These are phyloP conservation scores for Turnix velox DNA, from an alignment of 2,113 vertebrate species.

Conservation along the genomic window DNA sequence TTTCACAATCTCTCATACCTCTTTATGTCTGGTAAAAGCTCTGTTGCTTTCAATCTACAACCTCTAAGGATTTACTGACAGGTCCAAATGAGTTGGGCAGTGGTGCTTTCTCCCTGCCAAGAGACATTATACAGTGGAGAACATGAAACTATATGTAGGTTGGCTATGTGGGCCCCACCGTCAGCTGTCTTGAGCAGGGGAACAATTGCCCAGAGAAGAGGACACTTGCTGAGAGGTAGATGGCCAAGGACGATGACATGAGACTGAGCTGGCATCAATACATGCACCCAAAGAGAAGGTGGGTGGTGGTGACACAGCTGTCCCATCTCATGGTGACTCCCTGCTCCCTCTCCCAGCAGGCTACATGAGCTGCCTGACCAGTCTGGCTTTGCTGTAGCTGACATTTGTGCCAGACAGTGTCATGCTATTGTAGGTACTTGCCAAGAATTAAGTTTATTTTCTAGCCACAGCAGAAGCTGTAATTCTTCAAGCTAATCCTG, in stretches of 20 bases:
- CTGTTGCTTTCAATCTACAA: background rate
- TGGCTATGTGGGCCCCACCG: background rate
- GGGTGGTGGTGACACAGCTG: accelerated
- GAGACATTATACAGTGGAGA: background rate
- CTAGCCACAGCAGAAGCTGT: background rate
- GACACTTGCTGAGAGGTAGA: accelerated
- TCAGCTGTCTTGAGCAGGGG: background rate
- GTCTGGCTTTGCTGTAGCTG: background rate
- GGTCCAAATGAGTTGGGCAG: background rate
- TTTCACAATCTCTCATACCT: background rate
- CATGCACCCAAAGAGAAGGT: accelerated
- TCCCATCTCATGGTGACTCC: background rate
- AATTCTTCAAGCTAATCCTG: background rate
- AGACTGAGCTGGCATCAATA: background rate
- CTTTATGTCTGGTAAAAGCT: background rate
- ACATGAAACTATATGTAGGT: background rate
- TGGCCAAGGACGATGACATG: background rate
- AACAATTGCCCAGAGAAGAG: background rate
- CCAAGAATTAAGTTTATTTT: background rate
- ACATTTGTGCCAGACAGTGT: background rate
- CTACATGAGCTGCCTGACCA: background rate
- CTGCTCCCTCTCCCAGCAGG: background rate
- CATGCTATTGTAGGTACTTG: background rate
- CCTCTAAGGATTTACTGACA: background rate
- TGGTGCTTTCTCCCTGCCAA: accelerated